phyloP scores from a whole-genome alignment of 2,888 invertebrate genomes.

The Horisme vitalbata region DNA sequence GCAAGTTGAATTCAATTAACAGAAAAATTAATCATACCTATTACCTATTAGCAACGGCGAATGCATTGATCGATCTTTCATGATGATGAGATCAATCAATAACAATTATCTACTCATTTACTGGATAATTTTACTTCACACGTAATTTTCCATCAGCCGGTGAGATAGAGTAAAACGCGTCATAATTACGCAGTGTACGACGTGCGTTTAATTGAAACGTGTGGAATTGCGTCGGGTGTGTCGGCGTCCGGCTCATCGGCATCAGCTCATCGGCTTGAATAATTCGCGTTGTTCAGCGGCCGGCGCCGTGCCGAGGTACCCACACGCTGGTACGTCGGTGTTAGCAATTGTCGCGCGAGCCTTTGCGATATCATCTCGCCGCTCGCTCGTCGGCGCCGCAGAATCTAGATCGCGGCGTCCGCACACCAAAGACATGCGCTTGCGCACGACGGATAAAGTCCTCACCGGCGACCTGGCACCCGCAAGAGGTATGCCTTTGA shows the following conservation, averaged over 20 bases:
- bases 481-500: slow-evolving; percentile 73
- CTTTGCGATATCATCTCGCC: slow-evolving; percentile 74
- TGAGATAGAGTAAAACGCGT: not conserved
- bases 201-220: slow-evolving; percentile 15
- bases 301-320: slow-evolving; percentile 29
- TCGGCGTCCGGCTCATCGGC: slow-evolving; percentile 22
- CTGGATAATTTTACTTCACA: too few relatives aligned
- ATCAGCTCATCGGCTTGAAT: slow-evolving; percentile 59
- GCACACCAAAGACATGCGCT: slow-evolving; percentile 70
- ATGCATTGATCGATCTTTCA: too few relatives aligned
- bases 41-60: too few relatives aligned
- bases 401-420: slow-evolving; percentile 76
- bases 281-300: slow-evolving; percentile 61
- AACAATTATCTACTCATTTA: too few relatives aligned
- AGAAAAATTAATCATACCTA: not conserved
- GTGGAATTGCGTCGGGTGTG: slow-evolving; percentile 14
- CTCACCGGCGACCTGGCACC: slow-evolving; percentile 58
- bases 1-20: not conserved
- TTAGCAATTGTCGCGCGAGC: slow-evolving; percentile 77
- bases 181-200: slow-evolving; percentile 10
- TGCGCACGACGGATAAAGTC: slow-evolving; percentile 76
- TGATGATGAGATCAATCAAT: too few relatives aligned
- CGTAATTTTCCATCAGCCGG: too few relatives aligned
- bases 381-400: slow-evolving; percentile 60
- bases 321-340: slow-evolving; percentile 40